Evolutionary conservation across 2,113 vertebrate species (phyloP).

Genomic region (Neopipo cinnamomea): DNA sequence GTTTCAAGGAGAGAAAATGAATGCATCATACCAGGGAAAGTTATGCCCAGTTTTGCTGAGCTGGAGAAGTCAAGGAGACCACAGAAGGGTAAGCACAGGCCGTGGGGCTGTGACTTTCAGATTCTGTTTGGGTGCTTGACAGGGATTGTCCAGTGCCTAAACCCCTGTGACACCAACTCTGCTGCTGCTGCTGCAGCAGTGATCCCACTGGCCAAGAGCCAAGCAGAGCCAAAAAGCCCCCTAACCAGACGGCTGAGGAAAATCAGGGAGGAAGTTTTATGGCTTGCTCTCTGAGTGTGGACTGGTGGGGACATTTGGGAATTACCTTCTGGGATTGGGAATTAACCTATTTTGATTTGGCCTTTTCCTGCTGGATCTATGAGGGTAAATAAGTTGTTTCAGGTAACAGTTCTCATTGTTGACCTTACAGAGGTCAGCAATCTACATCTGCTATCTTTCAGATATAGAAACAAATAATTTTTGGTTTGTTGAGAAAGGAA

Average conservation of each 20-base stretch:
- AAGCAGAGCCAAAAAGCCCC: neutral
- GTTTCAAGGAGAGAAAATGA: neutral
- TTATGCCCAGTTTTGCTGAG: neutral
- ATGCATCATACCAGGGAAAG: neutral
- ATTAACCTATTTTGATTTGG: neutral
- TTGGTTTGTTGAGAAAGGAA: neutral
- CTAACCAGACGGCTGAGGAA: neutral
- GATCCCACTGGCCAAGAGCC: neutral
- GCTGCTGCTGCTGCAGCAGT: neutral
- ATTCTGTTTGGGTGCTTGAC: neutral
- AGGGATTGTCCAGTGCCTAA: neutral
- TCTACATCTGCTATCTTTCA: neutral
- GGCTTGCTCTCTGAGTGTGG: neutral
- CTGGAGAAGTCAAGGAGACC: neutral
- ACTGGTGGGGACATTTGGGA: neutral
- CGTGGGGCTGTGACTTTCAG: neutral
- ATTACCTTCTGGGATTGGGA: neutral
- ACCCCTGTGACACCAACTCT: neutral
- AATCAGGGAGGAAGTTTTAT: neutral
- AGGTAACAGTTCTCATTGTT: neutral
- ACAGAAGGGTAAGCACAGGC: neutral
- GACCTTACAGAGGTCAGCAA: neutral
- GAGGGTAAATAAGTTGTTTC: neutral
- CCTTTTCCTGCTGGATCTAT: constrained; percentile 69
- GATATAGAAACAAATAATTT: neutral